Evolutionary conservation across 1,140 invertebrate species (phyloP), one percentile per base, ranked within the genome.

Genomic region (Sycophaga agraensis): DNA sequence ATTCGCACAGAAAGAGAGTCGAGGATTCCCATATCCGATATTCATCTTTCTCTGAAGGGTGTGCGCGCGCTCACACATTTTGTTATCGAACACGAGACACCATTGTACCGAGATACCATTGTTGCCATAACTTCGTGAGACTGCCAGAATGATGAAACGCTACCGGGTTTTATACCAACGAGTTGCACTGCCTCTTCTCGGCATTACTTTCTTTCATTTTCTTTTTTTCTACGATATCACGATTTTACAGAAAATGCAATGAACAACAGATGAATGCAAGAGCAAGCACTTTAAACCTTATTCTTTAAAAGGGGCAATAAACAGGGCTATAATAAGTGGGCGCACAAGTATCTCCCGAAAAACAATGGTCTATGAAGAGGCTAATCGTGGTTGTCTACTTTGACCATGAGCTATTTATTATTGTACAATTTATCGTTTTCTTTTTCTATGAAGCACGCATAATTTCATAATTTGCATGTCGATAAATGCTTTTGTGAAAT

Each of bases 61-160:
- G n/a, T n/a, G n/a, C 16, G 40, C 4, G 16, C 1, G 16, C 16
- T 5, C 40, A 4, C 12, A 19, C 21, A 42, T 19, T 42, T 42
- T 42, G 17, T 42, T 42, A 42, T 42, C 40, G 14, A 42, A 42
- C 17, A 17, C 40, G 21, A 8, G 35, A 42, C 40, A 1, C 40
- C 59, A 61, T 43, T 42, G 31, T 42, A 65, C 59, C 55, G 58
- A 19, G 35, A 43, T 46, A 22, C 46, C 53, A 60, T 60, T 67
- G 64, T 66, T 68, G 54, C 57, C 59, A 69, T 70, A 69, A 70
- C 63, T 68, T 57, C 62, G 66, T 66, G 69, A 51, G 69, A 69
- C 40, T 55, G 37, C 53, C 50, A 42, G 68, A 67, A 65, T 60
- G 67, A 70, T 67, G 70, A 66, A 54, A 53, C 46, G 54, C 46